These are phyloP conservation scores for Drosophila suboccidentalis DNA, from an alignment of 2,888 invertebrate species.

Conservation along the genomic window DNA sequence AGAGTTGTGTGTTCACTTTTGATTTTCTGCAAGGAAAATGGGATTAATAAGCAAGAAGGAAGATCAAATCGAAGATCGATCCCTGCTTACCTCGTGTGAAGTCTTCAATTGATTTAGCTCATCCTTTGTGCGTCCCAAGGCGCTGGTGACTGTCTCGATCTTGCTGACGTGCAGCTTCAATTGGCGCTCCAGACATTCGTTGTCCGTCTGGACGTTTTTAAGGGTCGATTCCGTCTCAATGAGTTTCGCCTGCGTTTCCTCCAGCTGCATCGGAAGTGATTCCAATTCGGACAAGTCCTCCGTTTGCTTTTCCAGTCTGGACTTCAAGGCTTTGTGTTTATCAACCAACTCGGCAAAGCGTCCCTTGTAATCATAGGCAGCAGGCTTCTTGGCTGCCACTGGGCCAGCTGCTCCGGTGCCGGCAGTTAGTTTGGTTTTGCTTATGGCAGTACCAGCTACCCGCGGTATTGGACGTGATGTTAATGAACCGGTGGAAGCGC, in stretches of 20 bases:
- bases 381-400: conserved; percentile 86
- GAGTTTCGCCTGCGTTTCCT: conserved; percentile 84
- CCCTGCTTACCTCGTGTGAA: conserved; percentile 70
- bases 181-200: conserved; percentile 79
- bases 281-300: conserved; percentile 86
- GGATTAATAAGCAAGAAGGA: too few species aligned
- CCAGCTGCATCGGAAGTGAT: conserved; percentile 87
- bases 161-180: conserved; percentile 74
- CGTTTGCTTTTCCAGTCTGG: conserved; percentile 86
- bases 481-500: neutral
- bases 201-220: conserved; percentile 72
- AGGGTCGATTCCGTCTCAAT: conserved; percentile 78
- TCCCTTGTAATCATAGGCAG: conserved; percentile 89
- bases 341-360: conserved; percentile 88
- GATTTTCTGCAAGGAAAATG: conserved; percentile 64
- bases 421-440: conserved; percentile 29
- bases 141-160: conserved; percentile 76
- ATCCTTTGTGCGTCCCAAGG: conserved; percentile 75
- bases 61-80: too few species aligned
- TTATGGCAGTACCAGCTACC: conserved; percentile 16
- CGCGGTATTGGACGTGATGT: conserved; percentile 27
- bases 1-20: conserved; percentile 69
- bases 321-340: conserved; percentile 87
- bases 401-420: neutral
- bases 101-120: conserved; percentile 75